Percentiles rank a stretch among this genome's conserved stretches.
These are phyloP conservation scores for Dysmachus trigonus DNA, from an alignment of 2,888 invertebrate species.

Conservation along the genomic window DNA sequence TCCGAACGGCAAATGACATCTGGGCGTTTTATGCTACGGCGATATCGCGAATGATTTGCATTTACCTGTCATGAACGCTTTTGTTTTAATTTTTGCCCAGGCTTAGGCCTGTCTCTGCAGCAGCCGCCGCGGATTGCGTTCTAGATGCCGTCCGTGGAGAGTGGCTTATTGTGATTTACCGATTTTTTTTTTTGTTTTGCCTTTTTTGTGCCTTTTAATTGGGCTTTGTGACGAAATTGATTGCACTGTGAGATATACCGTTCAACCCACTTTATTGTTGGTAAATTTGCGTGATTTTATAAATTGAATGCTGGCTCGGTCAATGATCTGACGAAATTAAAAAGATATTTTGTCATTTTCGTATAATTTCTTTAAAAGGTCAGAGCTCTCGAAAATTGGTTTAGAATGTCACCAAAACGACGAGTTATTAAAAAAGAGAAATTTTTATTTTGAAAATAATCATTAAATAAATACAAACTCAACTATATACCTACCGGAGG, in stretches of 20 bases:
- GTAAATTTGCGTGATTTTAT: neutral
- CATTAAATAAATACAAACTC: too few relatives aligned
- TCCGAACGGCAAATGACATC: slow-evolving; percentile 8
- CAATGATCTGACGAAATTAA: neutral
- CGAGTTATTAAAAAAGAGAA: too few relatives aligned
- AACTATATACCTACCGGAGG: too few relatives aligned
- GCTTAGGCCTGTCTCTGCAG: neutral
- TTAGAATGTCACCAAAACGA: neutral
- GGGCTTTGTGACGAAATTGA: neutral
- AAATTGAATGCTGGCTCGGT: neutral
- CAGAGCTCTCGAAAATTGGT: neutral
- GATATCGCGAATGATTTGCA: slow-evolving; percentile 22
- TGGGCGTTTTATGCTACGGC: neutral
- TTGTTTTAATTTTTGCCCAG: neutral
- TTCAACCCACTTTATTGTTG: neutral
- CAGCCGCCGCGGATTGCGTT: neutral
- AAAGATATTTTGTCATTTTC: neutral
- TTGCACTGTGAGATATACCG: neutral
- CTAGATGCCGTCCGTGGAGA: neutral
- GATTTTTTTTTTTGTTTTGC: neutral
- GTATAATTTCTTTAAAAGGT: neutral
- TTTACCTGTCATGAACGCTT: slow-evolving; percentile 28
- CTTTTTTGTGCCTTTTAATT: neutral
- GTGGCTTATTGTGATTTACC: neutral
- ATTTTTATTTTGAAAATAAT: too few relatives aligned